Evolutionary conservation across 2,888 invertebrate species (phyloP).

Genomic region (Dysmachus trigonus): DNA sequence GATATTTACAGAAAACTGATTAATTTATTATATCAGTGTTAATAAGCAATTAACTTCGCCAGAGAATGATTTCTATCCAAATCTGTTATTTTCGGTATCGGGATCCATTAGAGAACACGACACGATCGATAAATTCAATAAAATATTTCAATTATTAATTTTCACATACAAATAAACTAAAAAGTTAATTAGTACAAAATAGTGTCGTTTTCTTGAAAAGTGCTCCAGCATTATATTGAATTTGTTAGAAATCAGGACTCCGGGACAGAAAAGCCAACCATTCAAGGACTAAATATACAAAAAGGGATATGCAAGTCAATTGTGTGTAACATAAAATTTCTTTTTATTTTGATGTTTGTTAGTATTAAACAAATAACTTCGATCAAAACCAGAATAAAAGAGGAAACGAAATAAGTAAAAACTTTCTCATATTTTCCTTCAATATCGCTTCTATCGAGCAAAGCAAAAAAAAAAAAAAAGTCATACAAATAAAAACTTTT

Average conservation of each 20-base stretch:
- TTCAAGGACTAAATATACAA: neutral
- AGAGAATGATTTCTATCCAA: too few relatives aligned
- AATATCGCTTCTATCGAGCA: conserved; percentile 1
- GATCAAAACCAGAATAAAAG: conserved; percentile 4
- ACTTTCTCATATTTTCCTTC: neutral
- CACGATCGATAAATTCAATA: too few relatives aligned
- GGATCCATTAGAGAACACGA: too few relatives aligned
- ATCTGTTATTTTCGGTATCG: too few relatives aligned
- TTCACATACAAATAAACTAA: too few relatives aligned
- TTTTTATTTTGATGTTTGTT: conserved; percentile 20
- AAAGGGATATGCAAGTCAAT: neutral
- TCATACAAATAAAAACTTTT: conserved; percentile 28
- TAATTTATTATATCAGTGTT: too few relatives aligned
- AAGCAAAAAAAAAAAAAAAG: neutral
- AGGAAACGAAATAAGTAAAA: neutral
- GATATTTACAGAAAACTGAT: too few relatives aligned
- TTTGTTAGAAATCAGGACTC: neutral
- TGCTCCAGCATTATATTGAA: neutral
- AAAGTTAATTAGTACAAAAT: too few relatives aligned
- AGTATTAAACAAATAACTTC: conserved; percentile 31
- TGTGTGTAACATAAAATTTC: conserved; percentile 6
- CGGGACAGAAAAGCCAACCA: neutral
- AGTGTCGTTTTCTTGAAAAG: neutral
- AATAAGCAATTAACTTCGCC: too few relatives aligned
- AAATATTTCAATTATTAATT: too few relatives aligned